Conservation (phyloP, 2,113 vertebrate species). For the Nothobranchius kuhntae region DNA sequence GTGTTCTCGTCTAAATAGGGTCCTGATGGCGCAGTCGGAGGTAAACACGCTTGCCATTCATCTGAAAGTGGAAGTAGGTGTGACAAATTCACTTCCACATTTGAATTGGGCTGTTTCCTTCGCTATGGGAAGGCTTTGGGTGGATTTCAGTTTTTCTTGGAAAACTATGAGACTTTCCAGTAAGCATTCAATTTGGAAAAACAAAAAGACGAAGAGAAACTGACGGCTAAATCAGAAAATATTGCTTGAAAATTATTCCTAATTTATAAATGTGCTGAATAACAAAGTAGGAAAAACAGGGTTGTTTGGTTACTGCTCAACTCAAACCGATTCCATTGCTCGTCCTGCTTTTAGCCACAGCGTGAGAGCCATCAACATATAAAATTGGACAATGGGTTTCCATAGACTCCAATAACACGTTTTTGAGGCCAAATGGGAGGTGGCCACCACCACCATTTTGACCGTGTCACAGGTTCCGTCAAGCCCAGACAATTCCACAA, state of each 20-base stretch:
- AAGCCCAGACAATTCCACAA: too few relatives aligned
- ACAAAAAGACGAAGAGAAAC: too few relatives aligned
- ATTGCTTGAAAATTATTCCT: neutral
- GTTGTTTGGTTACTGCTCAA: neutral
- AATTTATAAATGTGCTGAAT: neutral
- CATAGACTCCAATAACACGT: too few relatives aligned
- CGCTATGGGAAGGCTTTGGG: slow-evolving; percentile 1
- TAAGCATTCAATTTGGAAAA: neutral
- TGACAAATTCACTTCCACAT: neutral
- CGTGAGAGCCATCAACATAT: neutral
- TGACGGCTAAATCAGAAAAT: neutral
- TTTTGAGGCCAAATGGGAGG: too few relatives aligned
- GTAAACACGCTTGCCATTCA: neutral
- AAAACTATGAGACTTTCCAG: neutral
- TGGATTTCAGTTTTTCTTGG: neutral
- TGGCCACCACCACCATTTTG: too few relatives aligned
- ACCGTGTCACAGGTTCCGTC: too few relatives aligned
- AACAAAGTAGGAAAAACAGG: neutral
- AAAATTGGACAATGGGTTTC: too few relatives aligned
- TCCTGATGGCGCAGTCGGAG: neutral
- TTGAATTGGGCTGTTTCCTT: slow-evolving; percentile 5
- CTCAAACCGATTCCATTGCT: neutral
- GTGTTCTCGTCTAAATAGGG: slow-evolving; percentile 3
- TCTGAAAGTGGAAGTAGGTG: neutral
- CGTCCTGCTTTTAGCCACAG: neutral